Evolutionary conservation across 2,888 invertebrate species (phyloP), one percentile per base, ranked within the genome.

Genomic region (Pantelozetes paolii): DNA sequence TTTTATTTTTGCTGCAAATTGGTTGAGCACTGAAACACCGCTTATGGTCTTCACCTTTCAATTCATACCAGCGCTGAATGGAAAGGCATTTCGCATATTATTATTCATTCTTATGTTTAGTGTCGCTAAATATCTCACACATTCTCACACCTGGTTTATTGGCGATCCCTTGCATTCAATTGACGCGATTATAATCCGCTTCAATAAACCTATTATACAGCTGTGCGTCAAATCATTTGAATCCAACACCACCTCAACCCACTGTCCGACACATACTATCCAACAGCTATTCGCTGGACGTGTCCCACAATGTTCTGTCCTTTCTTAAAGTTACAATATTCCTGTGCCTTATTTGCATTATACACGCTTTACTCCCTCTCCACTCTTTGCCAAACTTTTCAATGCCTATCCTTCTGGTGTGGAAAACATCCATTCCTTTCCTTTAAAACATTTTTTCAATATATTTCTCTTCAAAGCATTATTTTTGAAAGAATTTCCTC

Each of bases 181-280:
- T 67, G 67, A 67, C 67, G 40, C 36, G 36, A 67, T 67, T 67
- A 67, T 67, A 67, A 67, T 40, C 67, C 67, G 67, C 67, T 40
- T 67, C 67, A 67, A 67, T 67, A 67, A 67, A 67, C 67, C 67
- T 67, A 67, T 67, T 67, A 67, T 67, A 42, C 67, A 67, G 67
- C 18, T 67, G 67, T 67, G 67, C 67, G 67, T 42, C 67, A 67
- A 67, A 67, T 40, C 32, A 59, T 59, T 30, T 59, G 59, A 59
- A 59, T 20, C 59, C 30, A 59, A 59, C 59, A n/a, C 59, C 32
- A 59, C 32, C 59, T 8, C 59, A 30, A 30, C 32, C 30, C 18
- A 59, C 54, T 23, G 15, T n/a, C 28, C 30, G 2, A 30, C 59
- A 26, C 26, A 18, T 36, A 30, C 57, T 23, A 26, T 50, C 50